phyloP scores from a whole-genome alignment of 2,113 vertebrate species.

The Charadrius vociferus region DNA sequence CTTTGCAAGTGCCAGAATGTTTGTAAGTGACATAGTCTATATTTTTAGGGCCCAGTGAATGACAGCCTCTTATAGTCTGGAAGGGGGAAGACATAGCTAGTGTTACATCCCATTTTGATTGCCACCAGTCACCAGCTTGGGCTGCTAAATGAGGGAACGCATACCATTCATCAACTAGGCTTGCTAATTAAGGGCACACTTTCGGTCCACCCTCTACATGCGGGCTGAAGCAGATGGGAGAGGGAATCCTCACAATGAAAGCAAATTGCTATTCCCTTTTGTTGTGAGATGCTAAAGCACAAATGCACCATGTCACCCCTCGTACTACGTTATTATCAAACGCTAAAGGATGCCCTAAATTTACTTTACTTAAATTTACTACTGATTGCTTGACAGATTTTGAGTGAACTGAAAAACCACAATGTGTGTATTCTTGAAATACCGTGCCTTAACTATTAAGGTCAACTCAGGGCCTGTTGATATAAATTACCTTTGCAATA shows the following conservation, averaged over 20 bases:
- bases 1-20: not conserved
- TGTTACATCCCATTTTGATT: not conserved
- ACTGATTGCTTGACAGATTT: not conserved
- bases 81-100: fast-evolving
- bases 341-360: not conserved
- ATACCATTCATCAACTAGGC: not conserved
- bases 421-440: not conserved
- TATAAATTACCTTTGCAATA: not conserved
- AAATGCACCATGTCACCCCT: not conserved
- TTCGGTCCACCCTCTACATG: not conserved
- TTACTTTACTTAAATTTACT: not conserved
- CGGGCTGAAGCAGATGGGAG: not conserved
- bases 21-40: not conserved
- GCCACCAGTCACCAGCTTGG: not conserved
- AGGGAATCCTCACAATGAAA: not conserved
- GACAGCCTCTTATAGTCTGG: not conserved
- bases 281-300: not conserved
- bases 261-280: not conserved
- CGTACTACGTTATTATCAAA: not conserved
- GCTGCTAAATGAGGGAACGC: not conserved
- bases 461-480: not conserved
- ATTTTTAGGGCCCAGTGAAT: not conserved
- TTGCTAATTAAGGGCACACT: not conserved
- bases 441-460: not conserved
- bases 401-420: not conserved